Percentiles rank a stretch among this genome's conserved stretches.
These are phyloP conservation scores for Bambusicola thoracicus DNA, from an alignment of 2,113 vertebrate genomes.

Conservation along the genomic window DNA sequence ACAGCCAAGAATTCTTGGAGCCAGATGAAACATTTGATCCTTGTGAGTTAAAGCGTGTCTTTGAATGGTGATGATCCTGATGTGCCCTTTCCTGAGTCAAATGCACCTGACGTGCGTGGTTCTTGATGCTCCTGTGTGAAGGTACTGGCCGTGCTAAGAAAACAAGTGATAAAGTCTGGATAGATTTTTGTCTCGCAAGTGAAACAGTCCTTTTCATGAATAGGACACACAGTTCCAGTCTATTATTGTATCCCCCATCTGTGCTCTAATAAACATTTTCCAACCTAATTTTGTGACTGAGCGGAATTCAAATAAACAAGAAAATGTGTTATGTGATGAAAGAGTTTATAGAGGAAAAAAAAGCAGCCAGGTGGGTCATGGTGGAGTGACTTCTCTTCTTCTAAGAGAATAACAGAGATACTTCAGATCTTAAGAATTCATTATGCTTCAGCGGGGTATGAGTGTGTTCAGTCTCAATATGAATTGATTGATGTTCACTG, in stretches of 20 bases:
- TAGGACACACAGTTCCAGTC: not conserved
- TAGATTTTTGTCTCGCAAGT: not conserved
- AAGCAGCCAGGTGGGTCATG: not conserved
- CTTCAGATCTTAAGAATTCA: not conserved
- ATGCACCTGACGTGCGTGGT: accelerated
- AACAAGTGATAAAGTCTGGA: not conserved
- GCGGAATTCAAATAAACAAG: not conserved
- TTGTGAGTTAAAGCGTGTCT: not conserved
- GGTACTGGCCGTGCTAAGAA: not conserved
- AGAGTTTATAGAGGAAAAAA: not conserved
- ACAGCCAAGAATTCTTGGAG: not conserved
- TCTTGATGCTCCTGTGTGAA: not conserved
- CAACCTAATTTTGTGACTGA: not conserved
- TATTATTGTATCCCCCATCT: not conserved
- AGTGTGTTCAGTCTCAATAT: accelerated
- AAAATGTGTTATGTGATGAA: not conserved
- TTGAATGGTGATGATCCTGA: not conserved
- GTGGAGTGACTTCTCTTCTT: not conserved
- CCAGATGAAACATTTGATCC: not conserved
- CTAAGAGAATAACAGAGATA: not conserved
- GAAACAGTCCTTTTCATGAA: not conserved
- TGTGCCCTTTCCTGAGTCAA: not conserved
- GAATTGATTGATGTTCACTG: not conserved
- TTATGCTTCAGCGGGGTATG: not conserved
- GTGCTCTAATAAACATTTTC: not conserved